Percentiles rank a stretch among this genome's conserved stretches.
phyloP scores from a whole-genome alignment of 2,888 invertebrate species.

The Podotricha telesiphe region DNA sequence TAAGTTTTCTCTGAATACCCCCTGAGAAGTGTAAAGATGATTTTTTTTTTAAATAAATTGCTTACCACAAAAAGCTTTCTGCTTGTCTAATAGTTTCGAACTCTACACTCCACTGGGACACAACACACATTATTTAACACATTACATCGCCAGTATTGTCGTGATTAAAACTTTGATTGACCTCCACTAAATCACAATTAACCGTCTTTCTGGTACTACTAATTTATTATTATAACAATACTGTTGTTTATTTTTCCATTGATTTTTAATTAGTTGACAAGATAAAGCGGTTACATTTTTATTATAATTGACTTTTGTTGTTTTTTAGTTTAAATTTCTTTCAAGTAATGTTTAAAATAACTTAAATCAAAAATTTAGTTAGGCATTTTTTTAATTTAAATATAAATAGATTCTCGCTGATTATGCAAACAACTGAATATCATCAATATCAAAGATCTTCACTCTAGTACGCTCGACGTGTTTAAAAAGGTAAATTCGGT shows the following conservation, averaged over 20 bases:
- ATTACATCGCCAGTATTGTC: slow-evolving; percentile 77
- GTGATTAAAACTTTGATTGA: slow-evolving; percentile 83
- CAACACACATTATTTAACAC: slow-evolving; percentile 73
- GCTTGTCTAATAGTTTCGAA: slow-evolving; percentile 43
- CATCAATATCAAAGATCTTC: too few species aligned
- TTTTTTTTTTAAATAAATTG: too few species aligned
- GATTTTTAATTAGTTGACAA: slow-evolving; percentile 24
- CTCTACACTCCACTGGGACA: slow-evolving; percentile 60
- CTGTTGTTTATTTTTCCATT: slow-evolving; percentile 17
- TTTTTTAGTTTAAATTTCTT: not conserved
- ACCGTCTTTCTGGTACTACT: slow-evolving; percentile 65
- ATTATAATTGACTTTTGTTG: not conserved
- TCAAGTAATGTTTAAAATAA: too few species aligned
- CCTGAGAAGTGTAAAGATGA: too few species aligned
- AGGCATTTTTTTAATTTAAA: too few species aligned
- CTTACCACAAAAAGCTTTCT: too few species aligned
- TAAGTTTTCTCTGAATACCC: too few species aligned
- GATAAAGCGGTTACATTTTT: slow-evolving; percentile 1
- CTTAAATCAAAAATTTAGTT: too few species aligned
- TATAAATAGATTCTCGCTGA: too few species aligned
- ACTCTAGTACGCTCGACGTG: too few species aligned
- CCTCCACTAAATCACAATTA: slow-evolving; percentile 81
- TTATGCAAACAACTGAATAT: too few species aligned
- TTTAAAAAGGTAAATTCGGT: too few species aligned
- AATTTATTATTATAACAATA: slow-evolving; percentile 51